These are phyloP conservation scores for Agrotis clavis DNA, from an alignment of 2,888 invertebrate species.

Conservation along the genomic window DNA sequence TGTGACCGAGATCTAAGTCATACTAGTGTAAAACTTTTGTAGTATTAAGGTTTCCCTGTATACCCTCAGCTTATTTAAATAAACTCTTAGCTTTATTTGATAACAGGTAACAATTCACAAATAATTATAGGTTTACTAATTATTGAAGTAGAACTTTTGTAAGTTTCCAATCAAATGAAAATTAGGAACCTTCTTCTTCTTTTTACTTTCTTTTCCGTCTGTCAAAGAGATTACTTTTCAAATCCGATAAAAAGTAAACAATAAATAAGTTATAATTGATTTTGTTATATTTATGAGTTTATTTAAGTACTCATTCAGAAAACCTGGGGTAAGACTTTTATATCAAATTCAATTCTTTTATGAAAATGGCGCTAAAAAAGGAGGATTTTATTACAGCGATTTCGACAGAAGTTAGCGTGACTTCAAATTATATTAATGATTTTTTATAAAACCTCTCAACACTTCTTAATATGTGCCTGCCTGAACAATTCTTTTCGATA, in stretches of 20 bases:
- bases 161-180: background rate
- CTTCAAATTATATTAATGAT: slow-evolving; percentile 2
- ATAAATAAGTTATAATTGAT: background rate
- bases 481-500: slow-evolving; percentile 43
- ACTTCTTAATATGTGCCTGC: slow-evolving; percentile 31
- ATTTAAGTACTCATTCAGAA: too few relatives aligned
- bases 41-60: slow-evolving; percentile 40
- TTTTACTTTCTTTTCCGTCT: background rate
- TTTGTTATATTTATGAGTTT: background rate
- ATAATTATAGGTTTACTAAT: background rate
- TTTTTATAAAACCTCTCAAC: background rate
- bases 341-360: background rate
- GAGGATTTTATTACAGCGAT: background rate
- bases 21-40: background rate
- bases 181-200: background rate
- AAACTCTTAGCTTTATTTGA: slow-evolving; percentile 20
- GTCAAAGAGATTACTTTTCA: background rate
- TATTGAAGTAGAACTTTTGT: slow-evolving; percentile 18
- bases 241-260: too few relatives aligned
- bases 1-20: slow-evolving; percentile 18
- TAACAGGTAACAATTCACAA: background rate
- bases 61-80: slow-evolving; percentile 42
- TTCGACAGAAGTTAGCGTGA: slow-evolving; percentile 11
- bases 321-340: background rate
- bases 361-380: background rate